Evolutionary conservation across 2,888 invertebrate species (phyloP).

Genomic region (Caradrina kadenii): DNA sequence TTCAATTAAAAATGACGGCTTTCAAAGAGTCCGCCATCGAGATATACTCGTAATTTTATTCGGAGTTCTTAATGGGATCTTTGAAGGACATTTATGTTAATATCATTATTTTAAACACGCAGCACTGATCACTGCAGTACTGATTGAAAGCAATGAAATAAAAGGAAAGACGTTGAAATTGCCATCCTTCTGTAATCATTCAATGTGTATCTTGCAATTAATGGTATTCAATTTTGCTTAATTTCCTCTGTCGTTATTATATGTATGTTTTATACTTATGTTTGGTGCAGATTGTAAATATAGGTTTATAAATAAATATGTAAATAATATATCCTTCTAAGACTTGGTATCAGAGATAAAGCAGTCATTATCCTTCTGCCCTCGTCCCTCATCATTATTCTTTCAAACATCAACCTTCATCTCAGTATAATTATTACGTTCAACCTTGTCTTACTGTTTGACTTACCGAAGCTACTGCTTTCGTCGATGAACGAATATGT

Average conservation of each 20-base stretch:
- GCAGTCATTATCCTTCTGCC: background rate
- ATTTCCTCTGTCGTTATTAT: too few species aligned
- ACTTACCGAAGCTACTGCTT: background rate
- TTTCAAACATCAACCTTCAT: background rate
- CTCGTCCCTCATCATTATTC: background rate
- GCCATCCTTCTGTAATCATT: background rate
- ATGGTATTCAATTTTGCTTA: too few species aligned
- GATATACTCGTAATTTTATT: conserved; percentile 37
- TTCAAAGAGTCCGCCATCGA: conserved; percentile 25
- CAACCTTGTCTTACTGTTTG: background rate
- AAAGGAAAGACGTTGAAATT: conserved; percentile 12
- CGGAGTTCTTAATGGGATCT: conserved; percentile 31
- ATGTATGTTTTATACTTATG: too few species aligned
- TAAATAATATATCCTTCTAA: background rate
- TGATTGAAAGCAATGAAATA: conserved; percentile 18
- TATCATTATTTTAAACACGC: conserved; percentile 31
- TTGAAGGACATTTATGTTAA: conserved; percentile 30
- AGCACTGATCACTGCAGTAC: conserved; percentile 25
- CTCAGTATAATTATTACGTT: background rate
- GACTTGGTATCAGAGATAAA: background rate
- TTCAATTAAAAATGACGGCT: conserved; percentile 44
- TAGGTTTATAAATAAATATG: too few species aligned
- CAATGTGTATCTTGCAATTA: background rate
- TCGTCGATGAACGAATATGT: background rate
- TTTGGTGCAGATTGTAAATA: too few species aligned